A percentile compares a stretch with the other conserved stretches of the same genome.
These are phyloP conservation scores for Biston betularia DNA, from an alignment of 2,888 invertebrate genomes.

Conservation along the genomic window DNA sequence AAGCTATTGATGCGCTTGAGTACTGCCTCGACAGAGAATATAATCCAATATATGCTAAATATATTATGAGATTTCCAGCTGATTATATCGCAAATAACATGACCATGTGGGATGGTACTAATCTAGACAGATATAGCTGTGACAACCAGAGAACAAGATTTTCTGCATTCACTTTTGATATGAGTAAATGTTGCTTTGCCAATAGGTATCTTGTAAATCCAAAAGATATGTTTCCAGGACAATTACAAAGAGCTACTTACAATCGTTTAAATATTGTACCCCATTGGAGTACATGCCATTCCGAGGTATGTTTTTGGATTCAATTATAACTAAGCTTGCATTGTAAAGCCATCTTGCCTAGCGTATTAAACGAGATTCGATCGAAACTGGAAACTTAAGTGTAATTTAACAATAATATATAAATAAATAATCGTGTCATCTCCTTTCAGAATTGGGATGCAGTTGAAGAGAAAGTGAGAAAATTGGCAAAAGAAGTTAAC, in stretches of 20 bases:
- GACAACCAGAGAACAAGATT: neutral
- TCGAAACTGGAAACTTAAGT: too few relatives aligned
- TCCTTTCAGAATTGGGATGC: slow-evolving; percentile 64
- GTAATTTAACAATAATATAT: neutral
- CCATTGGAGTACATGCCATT: slow-evolving; percentile 65
- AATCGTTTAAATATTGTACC: slow-evolving; percentile 62
- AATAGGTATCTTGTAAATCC: slow-evolving; percentile 61
- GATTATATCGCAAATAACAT: slow-evolving; percentile 29
- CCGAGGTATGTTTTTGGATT: slow-evolving; percentile 49
- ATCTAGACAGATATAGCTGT: neutral
- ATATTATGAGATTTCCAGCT: slow-evolving; percentile 45
- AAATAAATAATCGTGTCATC: neutral
- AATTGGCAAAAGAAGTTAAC: slow-evolving; percentile 44
- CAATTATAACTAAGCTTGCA: too few relatives aligned
- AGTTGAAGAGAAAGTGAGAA: slow-evolving; percentile 57
- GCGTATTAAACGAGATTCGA: too few relatives aligned
- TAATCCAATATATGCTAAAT: slow-evolving; percentile 53
- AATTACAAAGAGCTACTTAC: slow-evolving; percentile 55
- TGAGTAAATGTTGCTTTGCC: slow-evolving; percentile 44
- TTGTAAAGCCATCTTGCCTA: too few relatives aligned
- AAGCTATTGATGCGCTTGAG: slow-evolving; percentile 53
- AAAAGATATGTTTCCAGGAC: slow-evolving; percentile 56
- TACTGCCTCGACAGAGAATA: slow-evolving; percentile 57
- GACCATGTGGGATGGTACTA: neutral
- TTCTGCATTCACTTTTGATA: neutral